phyloP scores from a whole-genome alignment of 2,888 invertebrate species.

The Invenusta paracnida region DNA sequence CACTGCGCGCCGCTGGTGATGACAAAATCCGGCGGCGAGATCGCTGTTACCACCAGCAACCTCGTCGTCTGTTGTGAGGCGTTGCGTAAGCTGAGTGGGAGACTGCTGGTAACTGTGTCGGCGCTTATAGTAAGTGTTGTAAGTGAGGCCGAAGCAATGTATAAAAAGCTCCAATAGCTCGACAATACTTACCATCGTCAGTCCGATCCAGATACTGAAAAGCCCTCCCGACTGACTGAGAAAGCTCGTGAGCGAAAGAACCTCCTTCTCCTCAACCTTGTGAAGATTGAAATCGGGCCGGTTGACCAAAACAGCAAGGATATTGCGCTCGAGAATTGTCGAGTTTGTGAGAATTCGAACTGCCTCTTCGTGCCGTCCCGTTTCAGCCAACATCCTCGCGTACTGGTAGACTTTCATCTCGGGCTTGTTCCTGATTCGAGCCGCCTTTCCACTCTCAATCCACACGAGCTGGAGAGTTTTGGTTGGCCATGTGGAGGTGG shows the following conservation, averaged over 20 bases:
- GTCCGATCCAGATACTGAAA: conserved; percentile 43
- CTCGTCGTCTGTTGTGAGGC: no score
- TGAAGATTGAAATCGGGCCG: conserved; percentile 43
- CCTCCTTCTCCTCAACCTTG: conserved; percentile 44
- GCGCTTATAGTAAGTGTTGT: no score
- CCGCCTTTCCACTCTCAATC: not conserved
- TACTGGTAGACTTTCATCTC: conserved; percentile 30
- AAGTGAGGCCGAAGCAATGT: no score
- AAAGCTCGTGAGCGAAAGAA: conserved; percentile 42
- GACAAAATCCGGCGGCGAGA: no score
- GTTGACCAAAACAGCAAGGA: conserved; percentile 42
- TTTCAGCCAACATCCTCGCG: not conserved
- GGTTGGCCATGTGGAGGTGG: conserved; percentile 44
- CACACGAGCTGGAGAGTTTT: conserved; percentile 40
- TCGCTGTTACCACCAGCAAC: no score
- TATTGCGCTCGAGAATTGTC: conserved; percentile 35
- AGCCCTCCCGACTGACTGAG: conserved; percentile 43
- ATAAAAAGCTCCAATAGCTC: conserved; percentile 41
- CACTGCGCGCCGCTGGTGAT: no score
- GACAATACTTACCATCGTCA: conserved; percentile 43
- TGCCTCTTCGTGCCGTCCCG: not conserved
- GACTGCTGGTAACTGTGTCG: no score
- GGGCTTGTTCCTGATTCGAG: not conserved
- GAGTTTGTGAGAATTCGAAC: not conserved
- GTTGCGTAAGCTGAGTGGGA: no score